Evolutionary conservation across 2,888 invertebrate species (phyloP).

Genomic region (Pristionchus japonicus): DNA sequence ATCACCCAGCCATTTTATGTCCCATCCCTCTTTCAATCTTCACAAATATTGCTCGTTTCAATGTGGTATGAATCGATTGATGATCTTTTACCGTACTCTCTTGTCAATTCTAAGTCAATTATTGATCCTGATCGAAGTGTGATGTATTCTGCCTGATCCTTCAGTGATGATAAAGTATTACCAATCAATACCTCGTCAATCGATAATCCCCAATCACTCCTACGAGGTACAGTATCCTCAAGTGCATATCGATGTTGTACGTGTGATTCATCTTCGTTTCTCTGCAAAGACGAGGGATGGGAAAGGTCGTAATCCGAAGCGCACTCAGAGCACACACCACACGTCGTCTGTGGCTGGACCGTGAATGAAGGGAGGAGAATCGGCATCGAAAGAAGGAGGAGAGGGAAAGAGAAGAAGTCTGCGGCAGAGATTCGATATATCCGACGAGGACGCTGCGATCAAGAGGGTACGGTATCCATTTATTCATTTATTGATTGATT

Average conservation of each 20-base stretch:
- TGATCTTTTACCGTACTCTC: background rate
- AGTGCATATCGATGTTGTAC: slow-evolving; percentile 28
- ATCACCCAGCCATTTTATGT: background rate
- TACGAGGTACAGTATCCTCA: slow-evolving; percentile 21
- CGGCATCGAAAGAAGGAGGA: slow-evolving; percentile 20
- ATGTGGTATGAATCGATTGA: slow-evolving; percentile 17
- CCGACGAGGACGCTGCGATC: slow-evolving; percentile 35
- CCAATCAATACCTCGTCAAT: background rate
- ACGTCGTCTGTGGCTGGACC: background rate
- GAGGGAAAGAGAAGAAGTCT: slow-evolving; percentile 32
- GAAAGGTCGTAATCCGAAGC: background rate
- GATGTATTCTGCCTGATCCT: background rate
- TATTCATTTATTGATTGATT: background rate
- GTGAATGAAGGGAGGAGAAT: slow-evolving; percentile 25
- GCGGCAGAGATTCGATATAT: slow-evolving; percentile 40
- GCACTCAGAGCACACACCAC: slow-evolving; percentile 28
- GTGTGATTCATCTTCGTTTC: slow-evolving; percentile 8
- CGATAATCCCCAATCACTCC: background rate
- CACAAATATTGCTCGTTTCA: slow-evolving; percentile 19
- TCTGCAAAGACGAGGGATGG: background rate
- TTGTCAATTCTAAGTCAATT: slow-evolving; percentile 43
- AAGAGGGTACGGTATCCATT: slow-evolving; percentile 8
- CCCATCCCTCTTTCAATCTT: background rate
- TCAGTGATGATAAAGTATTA: slow-evolving; percentile 21
- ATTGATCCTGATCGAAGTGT: background rate